A percentile compares a stretch with the other conserved stretches of the same genome.
Conservation (phyloP, 1,140 invertebrate species). For the Drosophila sp. region DNA sequence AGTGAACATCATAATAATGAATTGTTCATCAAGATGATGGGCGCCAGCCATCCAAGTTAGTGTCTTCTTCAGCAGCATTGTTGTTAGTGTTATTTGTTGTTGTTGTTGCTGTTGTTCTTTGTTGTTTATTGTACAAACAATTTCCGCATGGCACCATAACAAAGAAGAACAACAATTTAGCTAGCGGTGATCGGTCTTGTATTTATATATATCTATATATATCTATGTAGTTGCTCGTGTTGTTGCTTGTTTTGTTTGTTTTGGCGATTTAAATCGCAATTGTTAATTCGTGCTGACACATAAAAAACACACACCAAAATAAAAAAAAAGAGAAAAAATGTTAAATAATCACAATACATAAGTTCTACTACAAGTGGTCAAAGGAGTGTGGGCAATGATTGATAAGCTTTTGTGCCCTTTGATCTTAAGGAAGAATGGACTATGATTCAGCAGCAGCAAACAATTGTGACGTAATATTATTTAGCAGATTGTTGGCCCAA, state of each 20-base stretch:
- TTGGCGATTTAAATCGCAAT: constrained; percentile 62
- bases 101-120: constrained; percentile 36
- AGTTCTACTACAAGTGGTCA: constrained; percentile 53
- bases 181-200: constrained; percentile 20
- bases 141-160: constrained; percentile 70
- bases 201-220: constrained; percentile 13
- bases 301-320: constrained; percentile 37
- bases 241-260: constrained; percentile 50
- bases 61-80: constrained; percentile 19
- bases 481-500: not conserved
- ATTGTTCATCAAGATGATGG: constrained; percentile 60
- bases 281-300: constrained; percentile 75
- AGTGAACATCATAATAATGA: constrained; percentile 68
- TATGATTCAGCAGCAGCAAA: constrained; percentile 58
- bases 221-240: constrained; percentile 39
- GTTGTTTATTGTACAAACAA: constrained; percentile 63
- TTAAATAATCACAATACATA: constrained; percentile 43
- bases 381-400: constrained; percentile 70
- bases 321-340: constrained; percentile 19
- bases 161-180: constrained; percentile 27
- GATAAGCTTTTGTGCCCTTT: constrained; percentile 63
- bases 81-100: constrained; percentile 49
- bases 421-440: constrained; percentile 57
- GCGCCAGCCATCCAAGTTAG: constrained; percentile 23
- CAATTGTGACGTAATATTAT: constrained; percentile 54